Conservation (phyloP, 2,888 invertebrate genomes). For the Sinhomidia bicolor region DNA sequence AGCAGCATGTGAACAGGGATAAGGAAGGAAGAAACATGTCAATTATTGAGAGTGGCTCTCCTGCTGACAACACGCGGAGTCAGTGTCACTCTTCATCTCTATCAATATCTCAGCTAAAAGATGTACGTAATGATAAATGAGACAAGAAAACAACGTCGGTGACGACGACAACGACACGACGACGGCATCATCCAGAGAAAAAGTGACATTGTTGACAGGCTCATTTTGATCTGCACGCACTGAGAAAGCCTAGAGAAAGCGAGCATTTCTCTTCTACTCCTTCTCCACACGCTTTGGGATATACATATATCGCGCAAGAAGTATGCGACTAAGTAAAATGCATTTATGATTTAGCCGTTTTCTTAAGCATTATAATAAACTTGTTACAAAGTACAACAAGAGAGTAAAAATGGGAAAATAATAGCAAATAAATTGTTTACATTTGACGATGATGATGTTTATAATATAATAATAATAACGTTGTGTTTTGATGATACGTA, state of each 20-base stretch:
- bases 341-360: constrained; percentile 5
- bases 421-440: constrained; percentile 50
- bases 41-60: constrained; percentile 43
- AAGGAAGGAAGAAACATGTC: constrained; percentile 19
- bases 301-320: too few relatives aligned
- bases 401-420: constrained; percentile 27
- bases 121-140: constrained; percentile 11
- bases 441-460: constrained; percentile 8
- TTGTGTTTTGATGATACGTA: constrained; percentile 16
- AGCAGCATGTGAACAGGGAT: not conserved
- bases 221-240: constrained; percentile 35
- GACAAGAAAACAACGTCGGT: constrained; percentile 4
- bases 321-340: constrained; percentile 9
- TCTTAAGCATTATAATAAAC: not conserved
- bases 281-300: too few relatives aligned
- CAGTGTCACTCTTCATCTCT: constrained; percentile 31
- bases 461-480: not conserved
- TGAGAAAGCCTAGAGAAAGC: too few relatives aligned
- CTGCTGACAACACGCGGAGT: constrained; percentile 34
- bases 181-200: not conserved
- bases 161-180: not conserved
- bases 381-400: not conserved
- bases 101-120: constrained; percentile 9
- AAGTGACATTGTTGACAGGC: constrained; percentile 37
- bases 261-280: too few relatives aligned